phyloP scores from a whole-genome alignment of 2,113 vertebrate species.

The Aldabrachelys gigantea region DNA sequence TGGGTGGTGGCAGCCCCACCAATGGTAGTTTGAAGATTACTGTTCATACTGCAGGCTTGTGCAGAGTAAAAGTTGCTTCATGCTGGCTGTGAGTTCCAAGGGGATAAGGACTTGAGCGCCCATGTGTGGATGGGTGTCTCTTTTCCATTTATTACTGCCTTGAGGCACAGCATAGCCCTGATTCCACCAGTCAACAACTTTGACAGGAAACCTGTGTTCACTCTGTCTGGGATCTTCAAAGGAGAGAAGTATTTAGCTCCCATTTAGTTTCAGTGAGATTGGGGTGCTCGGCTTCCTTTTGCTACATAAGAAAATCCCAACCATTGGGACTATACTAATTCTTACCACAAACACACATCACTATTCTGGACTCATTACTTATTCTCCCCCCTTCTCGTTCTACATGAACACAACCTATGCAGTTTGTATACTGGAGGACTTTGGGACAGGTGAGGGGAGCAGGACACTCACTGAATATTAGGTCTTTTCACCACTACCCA shows the following conservation, averaged over 20 bases:
- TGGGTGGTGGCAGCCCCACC: background rate
- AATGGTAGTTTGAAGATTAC: background rate
- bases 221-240: background rate
- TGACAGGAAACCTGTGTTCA: background rate
- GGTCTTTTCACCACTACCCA: background rate
- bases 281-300: background rate
- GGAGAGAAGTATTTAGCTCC: background rate
- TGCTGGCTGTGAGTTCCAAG: background rate
- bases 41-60: background rate
- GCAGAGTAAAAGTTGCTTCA: background rate
- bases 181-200: background rate
- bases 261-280: background rate
- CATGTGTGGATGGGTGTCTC: background rate
- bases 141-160: background rate
- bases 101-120: background rate
- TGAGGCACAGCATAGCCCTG: background rate
- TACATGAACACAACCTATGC: background rate
- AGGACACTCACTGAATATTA: background rate
- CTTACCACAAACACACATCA: background rate
- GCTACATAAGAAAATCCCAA: background rate
- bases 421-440: background rate
- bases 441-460: background rate
- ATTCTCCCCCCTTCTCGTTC: background rate
- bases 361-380: background rate
- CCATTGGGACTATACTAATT: background rate